Percentiles rank a stretch among this genome's conserved stretches.
Evolutionary conservation across 23 tunicate species (phyloP).

Genomic region (Trididemnum miniatum): DNA sequence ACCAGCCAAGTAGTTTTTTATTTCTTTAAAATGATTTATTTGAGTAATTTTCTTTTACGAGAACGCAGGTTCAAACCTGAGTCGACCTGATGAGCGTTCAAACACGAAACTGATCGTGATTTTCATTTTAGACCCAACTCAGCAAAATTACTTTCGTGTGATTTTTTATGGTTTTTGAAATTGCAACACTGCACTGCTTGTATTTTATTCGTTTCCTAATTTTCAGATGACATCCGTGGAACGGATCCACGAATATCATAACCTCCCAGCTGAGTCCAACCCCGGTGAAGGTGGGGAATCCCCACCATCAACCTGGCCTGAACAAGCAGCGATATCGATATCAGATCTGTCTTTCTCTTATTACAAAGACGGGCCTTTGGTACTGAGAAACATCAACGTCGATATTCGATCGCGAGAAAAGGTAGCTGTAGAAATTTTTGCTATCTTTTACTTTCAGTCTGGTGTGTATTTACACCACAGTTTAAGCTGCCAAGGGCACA

Average conservation of each 20-base stretch:
- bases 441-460: background rate
- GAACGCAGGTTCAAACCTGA: no score
- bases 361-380: slow-evolving; percentile 64
- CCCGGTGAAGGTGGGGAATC: slow-evolving; percentile 15
- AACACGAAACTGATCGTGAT: no score
- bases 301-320: slow-evolving; percentile 69
- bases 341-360: slow-evolving; percentile 58
- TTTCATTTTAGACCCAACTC: no score
- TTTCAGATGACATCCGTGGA: slow-evolving; percentile 95
- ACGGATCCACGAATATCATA: slow-evolving; percentile 76
- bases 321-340: slow-evolving; percentile 49
- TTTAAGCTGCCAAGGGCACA: no score
- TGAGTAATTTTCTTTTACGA: slow-evolving; percentile 2
- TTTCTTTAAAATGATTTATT: background rate
- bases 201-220: no score
- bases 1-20: no score
- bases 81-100: no score
- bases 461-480: no score
- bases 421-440: slow-evolving; percentile 2
- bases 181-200: no score
- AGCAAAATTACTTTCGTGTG: no score
- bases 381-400: slow-evolving; percentile 44
- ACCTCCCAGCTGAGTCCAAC: slow-evolving; percentile 48
- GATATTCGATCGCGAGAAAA: slow-evolving; percentile 65
- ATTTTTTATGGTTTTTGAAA: no score